Evolutionary conservation across 2,888 invertebrate species (phyloP), one percentile per base, ranked within the genome.

Genomic region (Strigamia maritima): DNA sequence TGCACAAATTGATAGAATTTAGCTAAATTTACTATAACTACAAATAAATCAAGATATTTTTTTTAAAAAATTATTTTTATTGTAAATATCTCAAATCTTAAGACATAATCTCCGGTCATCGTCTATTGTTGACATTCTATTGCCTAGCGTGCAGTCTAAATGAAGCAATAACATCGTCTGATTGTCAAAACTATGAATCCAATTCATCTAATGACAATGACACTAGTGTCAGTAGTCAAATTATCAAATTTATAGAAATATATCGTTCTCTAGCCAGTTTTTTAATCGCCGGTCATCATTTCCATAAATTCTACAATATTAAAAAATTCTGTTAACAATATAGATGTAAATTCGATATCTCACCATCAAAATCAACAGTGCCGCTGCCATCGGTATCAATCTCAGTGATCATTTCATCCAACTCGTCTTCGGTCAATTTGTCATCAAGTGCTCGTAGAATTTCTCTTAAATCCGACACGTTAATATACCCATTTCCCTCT

Each of bases 341-440:
- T 2, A 60, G 22, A n/a, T n/a, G n/a, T n/a, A n/a, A n/a, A n/a
- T n/a, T n/a, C n/a, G n/a, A n/a, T 1, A 79, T 83, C 85, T 86
- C 88, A 97, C 97, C 97, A 90, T 98, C 97, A 87, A 98, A 98
- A 89, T 98, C 98, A 84, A 98, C 98, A 82, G 98, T 98, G 84
- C 98, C 98, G 84, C 97, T 97, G 85, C 97, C 97, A 87, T 98
- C 98, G 75, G 96, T 94, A 88, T 98, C 98, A 84, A 98, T 97
- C 89, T 98, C 98, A 86, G 95, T 94, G 87, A 98, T 98, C 92
- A 98, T 97, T 87, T 96, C 94, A 85, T 98, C 96, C 85, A 98
- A 91, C 87, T 97, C 97, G 81, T 94, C 92, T 82, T 96, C 94
- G 79, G 96, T 96, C 82, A 98, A 90, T 87, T 97, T 96, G 86